phyloP scores from a whole-genome alignment of 2,888 invertebrate genomes.

The Lottia scabra region DNA sequence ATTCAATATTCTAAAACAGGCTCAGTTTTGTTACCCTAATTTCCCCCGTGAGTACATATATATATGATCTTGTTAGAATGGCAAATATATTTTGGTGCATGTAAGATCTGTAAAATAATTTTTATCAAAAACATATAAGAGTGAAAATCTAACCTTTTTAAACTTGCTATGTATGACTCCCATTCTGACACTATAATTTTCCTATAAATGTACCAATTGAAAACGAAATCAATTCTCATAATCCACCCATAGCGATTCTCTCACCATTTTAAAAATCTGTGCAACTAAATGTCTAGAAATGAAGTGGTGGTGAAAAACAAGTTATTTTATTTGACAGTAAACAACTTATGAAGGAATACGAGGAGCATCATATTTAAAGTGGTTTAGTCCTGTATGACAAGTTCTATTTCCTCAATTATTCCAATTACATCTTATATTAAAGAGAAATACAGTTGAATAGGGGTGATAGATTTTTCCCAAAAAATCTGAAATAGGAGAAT shows the following conservation, averaged over 20 bases:
- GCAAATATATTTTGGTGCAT: not conserved
- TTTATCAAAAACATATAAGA: not conserved
- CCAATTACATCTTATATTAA: not conserved
- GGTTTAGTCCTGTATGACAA: not conserved
- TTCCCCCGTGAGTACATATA: too few species aligned
- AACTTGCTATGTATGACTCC: not conserved
- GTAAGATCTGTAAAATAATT: not conserved
- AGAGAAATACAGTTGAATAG: too few species aligned
- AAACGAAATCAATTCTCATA: not conserved
- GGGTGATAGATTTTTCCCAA: too few species aligned
- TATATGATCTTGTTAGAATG: too few species aligned
- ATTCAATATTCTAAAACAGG: too few species aligned
- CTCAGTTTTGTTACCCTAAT: too few species aligned
- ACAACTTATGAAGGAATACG: not conserved
- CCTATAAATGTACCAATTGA: not conserved
- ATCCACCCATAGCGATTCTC: not conserved
- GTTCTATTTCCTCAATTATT: not conserved
- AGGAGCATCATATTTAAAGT: not conserved
- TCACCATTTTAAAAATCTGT: not conserved
- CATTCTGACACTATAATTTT: not conserved
- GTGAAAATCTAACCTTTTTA: not conserved
- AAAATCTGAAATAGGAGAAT: too few species aligned
- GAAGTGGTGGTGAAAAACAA: not conserved
- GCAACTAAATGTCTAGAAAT: not conserved
- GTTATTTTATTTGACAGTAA: constrained; percentile 5